These are phyloP conservation scores for Aix galericulata DNA, from an alignment of 2,113 vertebrate genomes.

Conservation along the genomic window DNA sequence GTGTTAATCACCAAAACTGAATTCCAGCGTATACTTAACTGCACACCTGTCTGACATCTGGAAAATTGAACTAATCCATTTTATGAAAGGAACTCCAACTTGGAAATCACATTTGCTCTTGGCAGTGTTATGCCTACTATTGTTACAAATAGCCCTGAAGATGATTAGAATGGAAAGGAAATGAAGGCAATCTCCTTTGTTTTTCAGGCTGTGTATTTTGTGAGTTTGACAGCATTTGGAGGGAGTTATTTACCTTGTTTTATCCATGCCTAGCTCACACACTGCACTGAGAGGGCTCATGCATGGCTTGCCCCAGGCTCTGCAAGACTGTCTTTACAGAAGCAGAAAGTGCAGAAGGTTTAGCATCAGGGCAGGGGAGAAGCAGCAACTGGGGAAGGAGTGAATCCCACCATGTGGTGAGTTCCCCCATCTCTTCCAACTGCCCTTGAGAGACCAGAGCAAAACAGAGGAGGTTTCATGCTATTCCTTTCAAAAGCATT, in stretches of 20 bases:
- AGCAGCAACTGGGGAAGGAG: fast-evolving
- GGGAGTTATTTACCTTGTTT: not conserved
- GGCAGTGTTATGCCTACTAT: slow-evolving; percentile 51
- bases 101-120: slow-evolving; percentile 54
- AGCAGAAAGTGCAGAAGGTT: not conserved
- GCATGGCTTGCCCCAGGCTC: not conserved
- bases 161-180: slow-evolving; percentile 65
- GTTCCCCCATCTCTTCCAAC: not conserved
- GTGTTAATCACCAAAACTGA: slow-evolving; percentile 62
- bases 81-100: slow-evolving; percentile 62
- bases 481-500: not conserved
- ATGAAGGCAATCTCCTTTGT: slow-evolving; percentile 52
- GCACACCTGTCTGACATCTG: slow-evolving; percentile 73
- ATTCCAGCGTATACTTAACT: slow-evolving; percentile 70
- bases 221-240: slow-evolving; percentile 15
- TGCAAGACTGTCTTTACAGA: not conserved
- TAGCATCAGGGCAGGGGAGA: not conserved
- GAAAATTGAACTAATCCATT: slow-evolving; percentile 76
- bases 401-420: not conserved
- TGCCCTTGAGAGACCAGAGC: not conserved
- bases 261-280: not conserved
- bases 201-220: not conserved
- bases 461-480: not conserved
- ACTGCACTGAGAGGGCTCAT: not conserved
- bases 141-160: slow-evolving; percentile 66